Base-by-base conservation (phyloP, 2,797 vertebrate genomes). In the Syndactyla subalaris region DNA sequence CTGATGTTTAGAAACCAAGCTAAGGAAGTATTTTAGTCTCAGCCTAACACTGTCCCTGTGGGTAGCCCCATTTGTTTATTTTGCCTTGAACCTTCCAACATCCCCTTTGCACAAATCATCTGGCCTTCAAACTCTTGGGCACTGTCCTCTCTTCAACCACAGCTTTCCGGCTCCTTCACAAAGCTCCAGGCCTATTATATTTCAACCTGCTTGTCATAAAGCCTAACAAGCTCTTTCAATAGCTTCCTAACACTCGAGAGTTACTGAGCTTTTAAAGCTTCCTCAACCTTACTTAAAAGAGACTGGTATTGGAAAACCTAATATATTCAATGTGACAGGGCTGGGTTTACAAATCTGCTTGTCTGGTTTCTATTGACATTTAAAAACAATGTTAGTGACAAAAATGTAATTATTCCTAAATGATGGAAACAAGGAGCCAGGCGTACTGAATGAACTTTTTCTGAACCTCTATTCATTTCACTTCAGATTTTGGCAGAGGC, bases 401-500 rank as follows among this genome's bases (percentile, higher is more conserved):
- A 96, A 97, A 96, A 93, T 70, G 70, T 86, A 96, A 96, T 96
- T 95, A 92, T 95, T 94, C 79, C 66, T 97, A 93, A 96, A 95
- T 93, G 91, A 94, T 86, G 76, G 95, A 96, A 96, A 91, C 66
- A 75, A 94, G 95, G 76, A 97, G 88, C 79, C 63, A 84, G 79
- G 55, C 70, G 1, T 67, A 88, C 82, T 73, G 91, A 96, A 92
- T 96, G 94, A 96, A 97, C 95, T 96, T 86, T 92, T 97, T 95
- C 82, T 97, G 95, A 96, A 97, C 95, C 55, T 95, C 95, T 96
- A 92, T 97, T 96, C 95, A 96, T 93, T 97, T 93, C 80, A 93
- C 71, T 94, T 94, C 70, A 52, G 63, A 95, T 92, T 92, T 78
- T 95, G 96, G 92, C 95, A 93, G 59, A 39, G 38, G 5, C 22